Percentiles rank a stretch among this genome's conserved stretches.
Conservation (phyloP, 2,888 invertebrate species). For the Oligia latruncula region DNA sequence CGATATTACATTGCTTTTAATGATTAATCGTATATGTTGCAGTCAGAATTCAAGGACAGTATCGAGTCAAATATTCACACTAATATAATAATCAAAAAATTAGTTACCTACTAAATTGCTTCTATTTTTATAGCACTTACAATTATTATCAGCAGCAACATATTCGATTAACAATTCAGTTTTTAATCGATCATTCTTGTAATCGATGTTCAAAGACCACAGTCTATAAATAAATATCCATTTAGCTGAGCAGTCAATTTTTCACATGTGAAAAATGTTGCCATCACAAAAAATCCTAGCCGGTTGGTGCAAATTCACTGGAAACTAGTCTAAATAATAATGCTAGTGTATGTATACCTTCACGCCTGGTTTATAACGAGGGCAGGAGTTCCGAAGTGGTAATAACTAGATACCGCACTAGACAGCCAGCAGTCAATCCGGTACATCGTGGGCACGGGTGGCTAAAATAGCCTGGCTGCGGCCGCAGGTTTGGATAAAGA, state of each 20-base stretch:
- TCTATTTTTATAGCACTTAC: conserved; percentile 61
- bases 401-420: conserved; percentile 64
- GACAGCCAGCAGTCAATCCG: conserved; percentile 60
- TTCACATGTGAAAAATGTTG: conserved; percentile 45
- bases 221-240: conserved; percentile 39
- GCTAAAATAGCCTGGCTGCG: conserved; percentile 64
- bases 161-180: conserved; percentile 26
- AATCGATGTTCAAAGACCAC: conserved; percentile 51
- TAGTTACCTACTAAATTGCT: conserved; percentile 63
- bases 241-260: conserved; percentile 49
- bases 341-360: conserved; percentile 62
- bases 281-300: conserved; percentile 54
- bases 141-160: conserved; percentile 52
- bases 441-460: conserved; percentile 55
- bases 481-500: conserved; percentile 61
- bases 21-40: conserved; percentile 41
- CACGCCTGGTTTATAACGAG: conserved; percentile 60
- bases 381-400: conserved; percentile 61
- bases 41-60: conserved; percentile 51
- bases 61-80: conserved; percentile 59
- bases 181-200: conserved; percentile 28
- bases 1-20: background rate
- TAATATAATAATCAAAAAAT: conserved; percentile 61
- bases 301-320: conserved; percentile 55
- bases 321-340: conserved; percentile 66